Conservation (phyloP, 2,797 vertebrate genomes). For the Momotus momota region DNA sequence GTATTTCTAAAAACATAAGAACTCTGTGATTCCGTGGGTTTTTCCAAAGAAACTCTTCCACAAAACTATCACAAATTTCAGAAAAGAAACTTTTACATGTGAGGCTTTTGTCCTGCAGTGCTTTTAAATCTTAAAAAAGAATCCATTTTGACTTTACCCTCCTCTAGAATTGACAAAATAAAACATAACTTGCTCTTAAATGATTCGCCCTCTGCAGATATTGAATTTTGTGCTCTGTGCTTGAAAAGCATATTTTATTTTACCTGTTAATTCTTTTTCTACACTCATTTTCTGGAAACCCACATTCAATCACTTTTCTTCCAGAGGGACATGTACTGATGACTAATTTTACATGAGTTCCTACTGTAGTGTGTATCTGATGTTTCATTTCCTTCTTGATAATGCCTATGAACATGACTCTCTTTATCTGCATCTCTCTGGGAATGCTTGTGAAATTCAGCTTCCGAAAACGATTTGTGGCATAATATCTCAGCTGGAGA, state of each 20-base stretch:
- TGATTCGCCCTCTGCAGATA: neutral
- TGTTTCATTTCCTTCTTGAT: slow-evolving; percentile 44
- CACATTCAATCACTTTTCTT: neutral
- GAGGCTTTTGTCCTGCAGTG: neutral
- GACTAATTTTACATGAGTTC: slow-evolving; percentile 38
- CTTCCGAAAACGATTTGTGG: slow-evolving; percentile 50
- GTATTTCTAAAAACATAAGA: neutral
- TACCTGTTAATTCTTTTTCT: slow-evolving; percentile 4
- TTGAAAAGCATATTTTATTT: neutral
- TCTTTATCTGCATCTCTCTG: slow-evolving; percentile 52
- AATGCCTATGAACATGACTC: slow-evolving; percentile 35
- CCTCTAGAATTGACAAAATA: neutral
- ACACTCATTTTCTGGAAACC: neutral
- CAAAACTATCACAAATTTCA: neutral
- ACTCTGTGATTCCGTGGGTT: neutral
- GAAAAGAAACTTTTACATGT: neutral
- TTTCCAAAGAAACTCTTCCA: neutral
- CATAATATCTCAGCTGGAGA: slow-evolving; percentile 60
- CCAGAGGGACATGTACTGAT: neutral
- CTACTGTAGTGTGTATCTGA: neutral
- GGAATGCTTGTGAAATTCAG: slow-evolving; percentile 53
- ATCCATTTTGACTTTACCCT: neutral
- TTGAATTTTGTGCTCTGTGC: neutral
- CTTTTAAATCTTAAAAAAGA: neutral
- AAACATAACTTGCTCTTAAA: neutral